Evolutionary conservation across 2,888 invertebrate genomes (phyloP), one percentile per base, ranked within the genome.

Genomic region (Macropis europaea): DNA sequence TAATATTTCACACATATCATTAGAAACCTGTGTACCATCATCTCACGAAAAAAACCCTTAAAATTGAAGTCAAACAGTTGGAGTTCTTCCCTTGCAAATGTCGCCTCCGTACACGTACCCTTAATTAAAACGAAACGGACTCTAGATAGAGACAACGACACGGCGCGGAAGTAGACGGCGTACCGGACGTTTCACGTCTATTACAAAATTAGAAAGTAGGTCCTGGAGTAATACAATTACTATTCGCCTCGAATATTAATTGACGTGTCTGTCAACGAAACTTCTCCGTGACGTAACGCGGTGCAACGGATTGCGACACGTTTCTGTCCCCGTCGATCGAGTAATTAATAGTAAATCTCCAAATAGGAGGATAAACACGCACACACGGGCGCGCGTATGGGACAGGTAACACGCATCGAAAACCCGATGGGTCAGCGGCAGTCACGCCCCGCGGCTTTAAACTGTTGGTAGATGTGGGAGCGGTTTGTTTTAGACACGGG

Each of bases 401-500:
- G n/a, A n/a, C n/a, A n/a, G n/a, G n/a, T n/a, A n/a, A n/a, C n/a
- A n/a, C n/a, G n/a, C n/a, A n/a, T n/a, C n/a, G 17, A 70, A 75
- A 72, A 62, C 53, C 60, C 69, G 57, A 72, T 56, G 54, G 63
- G 62, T 43, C 62, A 38, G 57, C 63, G 61, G 45, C 70, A 70
- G 79, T 76, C 77, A 72, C 73, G 74, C 81, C 77, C 79, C 76
- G 74, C 74, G 85, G 84, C 83, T 83, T 84, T 87, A 86, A 88
- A 88, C 87, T 86, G 85, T 87, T 84, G 82, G 84, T 83, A 82
- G 84, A 84, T 83, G 79, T 85, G 84, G 80, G 84, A 87, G 87
- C 85, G 87, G 88, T 88, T 88, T 88, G 87, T 81, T 88, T 88
- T 88, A 87, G 88, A 88, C 83, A 82, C 82, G 81, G 84, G 84